These are phyloP conservation scores for Marisa cornuarietis DNA, from an alignment of 1,140 invertebrate genomes.

Conservation along the genomic window DNA sequence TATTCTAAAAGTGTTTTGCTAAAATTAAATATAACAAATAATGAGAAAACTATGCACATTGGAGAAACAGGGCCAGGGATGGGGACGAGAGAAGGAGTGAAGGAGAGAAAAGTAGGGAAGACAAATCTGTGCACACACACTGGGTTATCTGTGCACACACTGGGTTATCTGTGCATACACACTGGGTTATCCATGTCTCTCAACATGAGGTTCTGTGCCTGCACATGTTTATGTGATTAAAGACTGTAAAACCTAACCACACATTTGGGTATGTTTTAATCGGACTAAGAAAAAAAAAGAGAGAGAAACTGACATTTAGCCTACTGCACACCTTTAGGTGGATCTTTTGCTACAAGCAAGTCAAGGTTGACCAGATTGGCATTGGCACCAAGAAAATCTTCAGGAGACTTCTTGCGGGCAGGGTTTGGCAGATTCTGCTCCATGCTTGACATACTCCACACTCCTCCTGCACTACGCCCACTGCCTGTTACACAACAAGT, in stretches of 20 bases:
- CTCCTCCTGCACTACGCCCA: constrained; percentile 20
- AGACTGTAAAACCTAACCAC: too few relatives aligned
- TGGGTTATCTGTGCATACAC: neutral
- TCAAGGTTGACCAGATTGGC: constrained; percentile 61
- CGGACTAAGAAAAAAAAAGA: neutral
- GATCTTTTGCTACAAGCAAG: constrained; percentile 52
- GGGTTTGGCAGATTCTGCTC: constrained; percentile 33
- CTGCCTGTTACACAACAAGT: constrained; percentile 19
- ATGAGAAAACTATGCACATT: constrained; percentile 2
- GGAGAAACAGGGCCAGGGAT: neutral
- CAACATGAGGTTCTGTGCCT: neutral
- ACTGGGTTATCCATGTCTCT: neutral
- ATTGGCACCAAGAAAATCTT: constrained; percentile 61
- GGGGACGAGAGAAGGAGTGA: too few relatives aligned
- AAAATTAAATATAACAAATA: neutral
- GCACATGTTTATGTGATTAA: neutral
- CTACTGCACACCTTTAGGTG: constrained; percentile 38
- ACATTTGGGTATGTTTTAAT: neutral
- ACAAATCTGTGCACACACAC: neutral
- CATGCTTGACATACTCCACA: constrained; percentile 36
- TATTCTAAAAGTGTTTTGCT: constrained; percentile 24
- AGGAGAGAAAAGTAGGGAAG: neutral
- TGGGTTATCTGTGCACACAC: neutral
- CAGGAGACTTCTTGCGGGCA: constrained; percentile 53
- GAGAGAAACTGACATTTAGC: neutral